Evolutionary conservation across 2,888 invertebrate genomes (phyloP).

Genomic region (Adineta ricciae): DNA sequence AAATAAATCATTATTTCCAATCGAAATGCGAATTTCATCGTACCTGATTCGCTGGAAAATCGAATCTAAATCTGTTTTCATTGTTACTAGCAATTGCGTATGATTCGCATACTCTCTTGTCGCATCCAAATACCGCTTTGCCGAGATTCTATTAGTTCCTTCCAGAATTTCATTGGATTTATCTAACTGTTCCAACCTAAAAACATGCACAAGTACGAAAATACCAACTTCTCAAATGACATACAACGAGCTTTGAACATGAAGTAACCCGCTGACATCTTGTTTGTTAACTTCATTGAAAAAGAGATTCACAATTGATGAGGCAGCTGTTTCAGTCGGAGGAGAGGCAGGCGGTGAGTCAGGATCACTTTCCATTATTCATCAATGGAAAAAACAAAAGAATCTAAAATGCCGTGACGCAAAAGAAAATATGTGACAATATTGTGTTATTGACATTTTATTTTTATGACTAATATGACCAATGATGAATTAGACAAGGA

Average conservation of each 20-base stretch:
- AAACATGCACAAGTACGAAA: too few relatives aligned
- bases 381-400: neutral
- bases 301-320: neutral
- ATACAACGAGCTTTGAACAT: neutral
- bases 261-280: neutral
- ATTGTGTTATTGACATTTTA: too few relatives aligned
- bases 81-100: neutral
- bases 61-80: neutral
- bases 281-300: slow-evolving; percentile 1
- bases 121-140: neutral
- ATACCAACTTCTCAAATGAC: too few relatives aligned
- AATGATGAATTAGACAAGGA: too few relatives aligned
- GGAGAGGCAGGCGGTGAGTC: neutral
- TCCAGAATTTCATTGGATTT: neutral
- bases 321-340: neutral
- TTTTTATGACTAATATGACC: too few relatives aligned
- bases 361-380: neutral
- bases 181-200: slow-evolving; percentile 1
- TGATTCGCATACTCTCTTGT: neutral
- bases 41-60: neutral
- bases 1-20: neutral
- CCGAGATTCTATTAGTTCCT: neutral
- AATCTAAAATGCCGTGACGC: neutral
- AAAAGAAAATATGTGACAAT: neutral
- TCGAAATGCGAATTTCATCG: too few relatives aligned